phyloP scores from a whole-genome alignment of 2,888 invertebrate species.

The Ferdinandea cuprea region DNA sequence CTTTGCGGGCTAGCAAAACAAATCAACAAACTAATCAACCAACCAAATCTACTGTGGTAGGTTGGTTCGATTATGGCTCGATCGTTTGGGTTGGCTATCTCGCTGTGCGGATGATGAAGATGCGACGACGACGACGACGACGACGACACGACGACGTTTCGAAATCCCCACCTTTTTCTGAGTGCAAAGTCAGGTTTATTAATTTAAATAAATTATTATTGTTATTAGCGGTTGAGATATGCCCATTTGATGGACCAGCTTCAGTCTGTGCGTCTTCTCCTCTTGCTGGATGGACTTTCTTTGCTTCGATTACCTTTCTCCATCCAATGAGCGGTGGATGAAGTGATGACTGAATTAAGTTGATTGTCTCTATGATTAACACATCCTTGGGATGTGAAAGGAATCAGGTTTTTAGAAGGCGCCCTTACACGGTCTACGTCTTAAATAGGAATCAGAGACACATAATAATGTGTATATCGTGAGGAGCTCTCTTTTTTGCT shows the following conservation, averaged over 20 bases:
- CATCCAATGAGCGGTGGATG: neutral
- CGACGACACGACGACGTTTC: too few relatives aligned
- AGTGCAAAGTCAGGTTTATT: conserved; percentile 34
- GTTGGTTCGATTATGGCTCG: conserved; percentile 24
- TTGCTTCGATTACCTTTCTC: conserved; percentile 25
- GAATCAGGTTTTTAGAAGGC: neutral
- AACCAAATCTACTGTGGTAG: conserved; percentile 55
- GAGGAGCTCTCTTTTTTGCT: too few relatives aligned
- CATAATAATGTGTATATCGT: too few relatives aligned
- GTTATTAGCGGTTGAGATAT: conserved; percentile 51
- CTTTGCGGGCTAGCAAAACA: conserved; percentile 41
- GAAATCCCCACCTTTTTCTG: conserved; percentile 19
- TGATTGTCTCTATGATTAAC: conserved; percentile 2
- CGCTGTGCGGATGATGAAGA: conserved; percentile 34
- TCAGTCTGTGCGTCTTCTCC: neutral
- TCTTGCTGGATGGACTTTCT: conserved; percentile 9
- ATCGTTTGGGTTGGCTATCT: conserved; percentile 48
- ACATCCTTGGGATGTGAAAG: neutral
- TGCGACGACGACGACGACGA: too few relatives aligned
- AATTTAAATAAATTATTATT: conserved; percentile 64
- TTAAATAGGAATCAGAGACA: too few relatives aligned
- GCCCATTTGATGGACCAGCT: conserved; percentile 30
- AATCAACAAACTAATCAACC: conserved; percentile 44
- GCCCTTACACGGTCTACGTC: too few relatives aligned
- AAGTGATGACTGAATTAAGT: conserved; percentile 3